These are phyloP conservation scores for Amaurobius ferox DNA, from an alignment of 2,888 invertebrate species.

Conservation along the genomic window DNA sequence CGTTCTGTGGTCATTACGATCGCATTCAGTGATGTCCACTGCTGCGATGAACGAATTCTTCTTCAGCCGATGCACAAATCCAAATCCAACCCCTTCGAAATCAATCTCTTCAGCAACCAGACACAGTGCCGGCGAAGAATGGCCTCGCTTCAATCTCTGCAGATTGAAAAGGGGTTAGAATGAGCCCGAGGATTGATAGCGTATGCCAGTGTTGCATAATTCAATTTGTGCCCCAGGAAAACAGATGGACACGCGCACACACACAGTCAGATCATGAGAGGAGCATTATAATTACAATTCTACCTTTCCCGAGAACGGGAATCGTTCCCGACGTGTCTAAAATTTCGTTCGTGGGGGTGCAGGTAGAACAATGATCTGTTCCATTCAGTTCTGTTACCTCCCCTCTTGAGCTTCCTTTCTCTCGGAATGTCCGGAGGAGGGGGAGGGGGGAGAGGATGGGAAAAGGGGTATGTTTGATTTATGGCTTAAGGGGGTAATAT, in stretches of 20 bases:
- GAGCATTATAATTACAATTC: constrained; percentile 70
- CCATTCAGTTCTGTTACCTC: constrained; percentile 4
- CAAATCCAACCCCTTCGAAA: neutral
- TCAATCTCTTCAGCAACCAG: neutral
- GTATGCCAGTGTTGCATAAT: constrained; percentile 70
- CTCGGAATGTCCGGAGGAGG: constrained; percentile 13
- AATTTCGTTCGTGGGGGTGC: constrained; percentile 49
- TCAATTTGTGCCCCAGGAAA: constrained; percentile 54
- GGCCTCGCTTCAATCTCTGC: constrained; percentile 29
- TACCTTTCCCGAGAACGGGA: constrained; percentile 70
- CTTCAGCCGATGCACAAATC: neutral
- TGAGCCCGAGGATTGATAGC: constrained; percentile 49
- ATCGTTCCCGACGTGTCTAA: constrained; percentile 63
- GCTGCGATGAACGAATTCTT: neutral
- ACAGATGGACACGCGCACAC: constrained; percentile 66
- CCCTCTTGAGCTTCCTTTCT: constrained; percentile 12
- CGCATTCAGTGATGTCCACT: neutral
- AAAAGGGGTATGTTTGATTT: constrained; percentile 49
- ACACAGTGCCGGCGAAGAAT: constrained; percentile 37
- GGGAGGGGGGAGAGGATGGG: constrained; percentile 26
- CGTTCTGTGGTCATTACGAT: neutral
- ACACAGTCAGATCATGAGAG: constrained; percentile 68
- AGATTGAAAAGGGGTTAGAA: constrained; percentile 57
- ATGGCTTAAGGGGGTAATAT: constrained; percentile 66
- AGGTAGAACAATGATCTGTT: constrained; percentile 19